Base-by-base conservation (phyloP, 2,113 vertebrate species). In the Eulemur rufifrons region DNA sequence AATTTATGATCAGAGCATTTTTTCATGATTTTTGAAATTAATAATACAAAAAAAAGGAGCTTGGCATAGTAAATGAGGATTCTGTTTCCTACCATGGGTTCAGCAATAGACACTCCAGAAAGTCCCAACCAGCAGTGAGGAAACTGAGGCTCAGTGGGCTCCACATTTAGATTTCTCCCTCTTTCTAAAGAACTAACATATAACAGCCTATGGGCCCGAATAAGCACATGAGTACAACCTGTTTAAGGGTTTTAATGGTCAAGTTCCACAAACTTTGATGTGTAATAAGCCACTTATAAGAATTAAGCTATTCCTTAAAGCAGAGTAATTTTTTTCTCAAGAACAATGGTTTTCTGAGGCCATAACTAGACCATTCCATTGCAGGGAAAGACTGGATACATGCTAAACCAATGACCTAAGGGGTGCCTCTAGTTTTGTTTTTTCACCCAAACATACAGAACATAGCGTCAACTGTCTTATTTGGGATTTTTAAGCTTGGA, bases 1-100 rank as follows among this genome's bases (percentile, higher is more conserved):
- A 97, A 97, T 97, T 97, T 97, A 97, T 97, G 95, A 96, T 96
- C 91, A 97, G 76, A 97, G 85, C n/a, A 76, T 95, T 97, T 97
- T 68, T 96, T 97, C 45, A 15, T 96, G 95, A 97, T 90, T 97
- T 96, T 89, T 77, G 34, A 42, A 94, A 97, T 97, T 95, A 97
- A 97, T 97, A 95, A 94, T 94, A 93, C 80, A 95, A 91, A 96
- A 96, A 96, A 97, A 89, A 59, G 47, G 74, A 96, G 32, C 23
- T 63, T 80, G 76, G 74, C 56, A 85, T 92, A 45, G 82, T 56
- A 94, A 95, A 88, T 86, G 34, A 92, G 37, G 92, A 87, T 92
- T 93, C 45, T 91, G 6, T 80, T 93, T 96, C 45, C 39, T 37
- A 93, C 78, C 80, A 17, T 66, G 11, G 23, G 45, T 80, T 85